Conservation (phyloP, 2,113 vertebrate genomes). For the Oceanites oceanicus region DNA sequence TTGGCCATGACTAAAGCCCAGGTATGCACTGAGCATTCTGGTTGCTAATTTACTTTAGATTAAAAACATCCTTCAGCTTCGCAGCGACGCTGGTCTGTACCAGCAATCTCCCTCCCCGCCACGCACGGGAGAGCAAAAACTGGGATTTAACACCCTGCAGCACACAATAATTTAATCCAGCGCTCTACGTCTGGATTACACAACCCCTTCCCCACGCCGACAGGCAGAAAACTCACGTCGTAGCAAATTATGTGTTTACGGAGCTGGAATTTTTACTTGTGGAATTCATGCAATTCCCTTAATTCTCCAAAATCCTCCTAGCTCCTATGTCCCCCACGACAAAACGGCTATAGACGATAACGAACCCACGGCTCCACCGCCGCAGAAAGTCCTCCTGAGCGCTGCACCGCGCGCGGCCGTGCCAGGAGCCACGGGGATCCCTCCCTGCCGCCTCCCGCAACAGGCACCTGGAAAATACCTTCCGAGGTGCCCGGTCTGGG, state of each 20-base stretch:
- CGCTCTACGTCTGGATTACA: background rate
- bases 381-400: background rate
- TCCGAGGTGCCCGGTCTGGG: background rate
- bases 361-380: fast-evolving
- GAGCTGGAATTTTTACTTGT: background rate
- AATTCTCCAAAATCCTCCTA: background rate
- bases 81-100: background rate
- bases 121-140: background rate
- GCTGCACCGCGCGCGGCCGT: fast-evolving
- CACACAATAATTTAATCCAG: background rate
- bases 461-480: background rate
- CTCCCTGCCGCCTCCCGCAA: fast-evolving
- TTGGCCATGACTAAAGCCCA: background rate
- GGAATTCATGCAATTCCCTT: background rate
- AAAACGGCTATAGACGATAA: background rate
- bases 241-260: fast-evolving
- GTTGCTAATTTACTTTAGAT: background rate
- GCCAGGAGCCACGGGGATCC: background rate
- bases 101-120: background rate
- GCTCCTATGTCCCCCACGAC: background rate
- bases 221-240: background rate
- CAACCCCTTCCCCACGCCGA: background rate
- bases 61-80: background rate
- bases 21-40: background rate
- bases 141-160: background rate